Percentiles rank a stretch among this genome's conserved stretches.
phyloP scores from a whole-genome alignment of 2,113 vertebrate genomes.

The Pao palembangensis region DNA sequence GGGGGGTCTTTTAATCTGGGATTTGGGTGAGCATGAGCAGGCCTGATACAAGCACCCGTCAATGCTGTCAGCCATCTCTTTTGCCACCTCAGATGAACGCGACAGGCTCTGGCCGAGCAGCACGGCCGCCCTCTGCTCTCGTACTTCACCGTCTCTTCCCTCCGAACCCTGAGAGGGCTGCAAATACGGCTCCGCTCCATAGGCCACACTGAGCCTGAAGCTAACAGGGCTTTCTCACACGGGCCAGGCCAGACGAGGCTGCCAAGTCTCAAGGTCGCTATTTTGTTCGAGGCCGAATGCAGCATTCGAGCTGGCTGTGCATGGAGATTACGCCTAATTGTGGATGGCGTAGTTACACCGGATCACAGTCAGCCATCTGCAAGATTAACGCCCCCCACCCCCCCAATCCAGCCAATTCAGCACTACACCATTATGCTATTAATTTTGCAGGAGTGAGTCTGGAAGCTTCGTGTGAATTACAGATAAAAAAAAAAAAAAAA shows the following conservation, averaged over 20 bases:
- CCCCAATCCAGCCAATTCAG: conserved; percentile 67
- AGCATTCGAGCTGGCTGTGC: conserved; percentile 59
- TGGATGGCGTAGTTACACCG: conserved; percentile 57
- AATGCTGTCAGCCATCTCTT: conserved; percentile 60
- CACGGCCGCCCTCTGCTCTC: conserved; percentile 7
- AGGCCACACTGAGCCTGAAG: conserved; percentile 15
- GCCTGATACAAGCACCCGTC: conserved; percentile 60
- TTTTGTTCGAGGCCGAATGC: conserved; percentile 48
- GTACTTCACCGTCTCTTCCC: conserved; percentile 20
- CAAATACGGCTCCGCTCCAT: conserved; percentile 2
- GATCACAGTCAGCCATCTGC: conserved; percentile 57
- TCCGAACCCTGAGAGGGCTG: conserved; percentile 2
- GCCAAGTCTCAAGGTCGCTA: conserved; percentile 32
- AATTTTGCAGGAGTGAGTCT: conserved; percentile 20
- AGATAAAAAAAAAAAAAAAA: background rate
- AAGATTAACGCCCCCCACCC: conserved; percentile 32
- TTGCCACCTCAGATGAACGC: conserved; percentile 28
- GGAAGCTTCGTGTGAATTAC: conserved; percentile 16
- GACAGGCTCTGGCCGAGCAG: conserved; percentile 22
- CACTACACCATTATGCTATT: conserved; percentile 51
- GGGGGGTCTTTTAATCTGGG: conserved; percentile 75
- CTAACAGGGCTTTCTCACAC: conserved; percentile 29
- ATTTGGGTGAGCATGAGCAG: conserved; percentile 73
- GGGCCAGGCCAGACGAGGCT: conserved; percentile 19
- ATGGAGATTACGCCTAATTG: conserved; percentile 63